Percentiles rank a stretch among this genome's conserved stretches.
Conservation (phyloP, 2,113 vertebrate genomes). For the Neolamprologus devosi region DNA sequence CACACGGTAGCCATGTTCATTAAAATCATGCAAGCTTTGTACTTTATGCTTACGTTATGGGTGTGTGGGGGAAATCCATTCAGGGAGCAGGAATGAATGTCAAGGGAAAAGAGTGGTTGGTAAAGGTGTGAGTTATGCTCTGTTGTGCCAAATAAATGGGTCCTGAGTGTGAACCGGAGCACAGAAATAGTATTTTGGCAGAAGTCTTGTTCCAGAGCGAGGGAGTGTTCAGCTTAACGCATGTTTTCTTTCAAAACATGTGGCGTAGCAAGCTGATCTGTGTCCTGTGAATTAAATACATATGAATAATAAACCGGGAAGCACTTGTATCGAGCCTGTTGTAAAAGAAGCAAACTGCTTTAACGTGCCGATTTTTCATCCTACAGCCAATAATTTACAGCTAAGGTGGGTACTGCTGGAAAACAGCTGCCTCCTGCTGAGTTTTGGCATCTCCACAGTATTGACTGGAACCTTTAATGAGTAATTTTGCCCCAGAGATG, state of each 20-base stretch:
- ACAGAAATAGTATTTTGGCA: not conserved
- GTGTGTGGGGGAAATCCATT: not conserved
- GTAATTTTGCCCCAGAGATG: not conserved
- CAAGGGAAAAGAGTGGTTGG: not conserved
- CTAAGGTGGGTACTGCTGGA: not conserved
- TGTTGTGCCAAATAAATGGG: conserved; percentile 13
- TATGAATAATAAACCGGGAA: conserved; percentile 1
- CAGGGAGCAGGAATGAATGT: not conserved
- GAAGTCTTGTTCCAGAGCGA: not conserved
- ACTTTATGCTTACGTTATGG: not conserved
- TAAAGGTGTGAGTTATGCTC: not conserved
- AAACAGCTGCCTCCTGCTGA: conserved; percentile 9
- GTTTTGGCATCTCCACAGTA: not conserved
- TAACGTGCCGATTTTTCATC: not conserved
- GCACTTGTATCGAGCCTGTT: not conserved
- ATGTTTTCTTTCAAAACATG: conserved; percentile 49
- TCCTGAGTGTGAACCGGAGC: conserved; percentile 14
- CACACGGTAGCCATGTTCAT: not conserved
- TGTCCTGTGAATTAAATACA: not conserved
- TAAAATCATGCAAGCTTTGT: not conserved
- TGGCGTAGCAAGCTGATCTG: not conserved
- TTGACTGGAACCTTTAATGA: conserved; percentile 7
- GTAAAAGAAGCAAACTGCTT: conserved; percentile 6
- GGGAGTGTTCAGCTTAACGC: not conserved
- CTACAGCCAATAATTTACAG: not conserved